Base-by-base conservation (phyloP, 2,888 invertebrate genomes). In the Lucinisca nassula region DNA sequence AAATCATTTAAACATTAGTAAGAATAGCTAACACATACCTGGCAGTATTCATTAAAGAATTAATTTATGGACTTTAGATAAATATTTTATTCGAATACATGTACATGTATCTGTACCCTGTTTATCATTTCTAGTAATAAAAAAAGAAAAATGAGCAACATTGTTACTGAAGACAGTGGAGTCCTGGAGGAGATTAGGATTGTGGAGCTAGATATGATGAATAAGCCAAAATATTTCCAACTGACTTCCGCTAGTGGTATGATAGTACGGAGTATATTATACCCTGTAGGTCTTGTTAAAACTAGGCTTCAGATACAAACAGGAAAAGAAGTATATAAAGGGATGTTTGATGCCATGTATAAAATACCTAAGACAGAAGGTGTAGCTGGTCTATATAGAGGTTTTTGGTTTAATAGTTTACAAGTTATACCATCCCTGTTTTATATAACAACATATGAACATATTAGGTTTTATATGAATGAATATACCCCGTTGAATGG, bases 191-290 rank as follows among this genome's bases (percentile, higher is more conserved):
- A 93, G 38, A 89, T 95, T 12, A 92, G 92, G 55, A 98, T 98
- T 8, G 99, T 99, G 89, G 99, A 99, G 96, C 98, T 99, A 98
- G 97, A 99, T 92, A 99, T 99, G 99, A 98, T 99, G 98, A 98
- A 99, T 96, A 99, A 98, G 95, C 97, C 97, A 73, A 99, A 98
- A 95, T 99, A 99, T 96, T 98, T 98, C 95, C 99, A 99, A 0
- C 96, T 99, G 82, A 98, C 98, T 83, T 98, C 99, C 97, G 96
- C 98, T 21, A 99, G 99, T 95, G 98, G 98, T 73, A 98, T 98
- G 92, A 97, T 98, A 90, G 97, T 98, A 95, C 97, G 97, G 90
- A 97, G 97, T 85, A 97, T 98, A 45, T 97, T 99, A 0, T 99
- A 99, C 96, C 99, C 99, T 0, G 97, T 99, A 88, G 98, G 99